phyloP scores from a whole-genome alignment of 2,888 invertebrate species.

The Chrysodeixis includens region DNA sequence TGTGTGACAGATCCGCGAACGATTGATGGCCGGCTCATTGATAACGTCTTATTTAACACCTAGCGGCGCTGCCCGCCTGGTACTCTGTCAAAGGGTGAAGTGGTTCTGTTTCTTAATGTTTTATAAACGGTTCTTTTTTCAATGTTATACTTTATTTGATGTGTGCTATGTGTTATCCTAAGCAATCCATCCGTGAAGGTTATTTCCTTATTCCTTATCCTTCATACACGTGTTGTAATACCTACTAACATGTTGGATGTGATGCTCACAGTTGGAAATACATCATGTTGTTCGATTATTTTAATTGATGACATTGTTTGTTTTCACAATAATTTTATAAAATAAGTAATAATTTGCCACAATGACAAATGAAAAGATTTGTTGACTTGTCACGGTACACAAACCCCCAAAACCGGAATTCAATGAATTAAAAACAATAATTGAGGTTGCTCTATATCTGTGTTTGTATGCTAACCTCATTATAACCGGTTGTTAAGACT shows the following conservation, averaged over 20 bases:
- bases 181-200: neutral
- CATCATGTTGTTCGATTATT: neutral
- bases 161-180: no score
- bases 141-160: no score
- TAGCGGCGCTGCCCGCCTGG: slow-evolving; percentile 41
- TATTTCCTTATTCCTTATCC: neutral
- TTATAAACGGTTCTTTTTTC: neutral
- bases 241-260: neutral
- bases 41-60: slow-evolving; percentile 79
- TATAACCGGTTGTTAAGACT: slow-evolving; percentile 20
- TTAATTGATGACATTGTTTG: neutral
- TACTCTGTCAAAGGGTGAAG: slow-evolving; percentile 61
- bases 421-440: slow-evolving; percentile 5
- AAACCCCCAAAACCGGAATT: slow-evolving; percentile 16
- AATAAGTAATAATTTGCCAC: no score
- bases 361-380: neutral
- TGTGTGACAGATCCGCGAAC: slow-evolving; percentile 65
- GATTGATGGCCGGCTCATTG: slow-evolving; percentile 82
- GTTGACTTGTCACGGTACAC: neutral
- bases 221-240: neutral
- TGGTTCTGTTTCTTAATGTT: neutral
- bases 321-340: no score
- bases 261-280: no score
- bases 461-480: slow-evolving; percentile 23
- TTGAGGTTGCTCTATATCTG: slow-evolving; percentile 35